Conservation (phyloP, 2,797 vertebrate species). For the Fistularia commersonii region DNA sequence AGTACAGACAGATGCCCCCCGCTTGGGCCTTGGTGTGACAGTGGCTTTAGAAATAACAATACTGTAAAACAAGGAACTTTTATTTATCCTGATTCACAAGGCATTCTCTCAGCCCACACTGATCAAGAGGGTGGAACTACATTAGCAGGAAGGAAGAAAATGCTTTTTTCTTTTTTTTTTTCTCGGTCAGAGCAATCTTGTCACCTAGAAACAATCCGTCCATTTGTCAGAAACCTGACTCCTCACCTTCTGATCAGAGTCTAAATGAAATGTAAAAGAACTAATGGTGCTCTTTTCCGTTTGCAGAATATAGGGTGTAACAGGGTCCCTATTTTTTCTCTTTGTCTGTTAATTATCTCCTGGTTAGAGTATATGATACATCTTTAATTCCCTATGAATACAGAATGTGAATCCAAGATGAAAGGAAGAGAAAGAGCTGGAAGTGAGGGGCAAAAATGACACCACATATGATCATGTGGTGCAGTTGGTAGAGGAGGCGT, state of each 20-base stretch:
- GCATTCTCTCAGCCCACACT: background rate
- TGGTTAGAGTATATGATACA: background rate
- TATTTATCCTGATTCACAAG: background rate
- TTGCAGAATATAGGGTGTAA: background rate
- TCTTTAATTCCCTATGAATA: conserved; percentile 1
- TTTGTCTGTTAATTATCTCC: conserved; percentile 8
- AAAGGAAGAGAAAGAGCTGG: too few relatives aligned
- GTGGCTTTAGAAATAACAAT: background rate
- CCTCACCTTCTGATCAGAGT: conserved; percentile 15
- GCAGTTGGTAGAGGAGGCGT: too few relatives aligned
- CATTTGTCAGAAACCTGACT: conserved; percentile 26
- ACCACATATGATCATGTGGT: too few relatives aligned
- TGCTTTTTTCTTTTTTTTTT: background rate
- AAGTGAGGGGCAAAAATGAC: too few relatives aligned
- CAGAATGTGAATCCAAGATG: background rate
- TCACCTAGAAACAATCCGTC: conserved; percentile 10
- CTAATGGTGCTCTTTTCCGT: conserved; percentile 6
- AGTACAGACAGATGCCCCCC: conserved; percentile 4
- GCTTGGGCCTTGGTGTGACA: background rate
- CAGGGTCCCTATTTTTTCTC: background rate
- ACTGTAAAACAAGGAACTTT: background rate
- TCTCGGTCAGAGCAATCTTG: conserved; percentile 2
- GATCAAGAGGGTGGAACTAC: background rate
- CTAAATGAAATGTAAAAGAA: conserved; percentile 5
- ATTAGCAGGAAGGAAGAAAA: conserved; percentile 1